Percentiles rank a stretch among this genome's conserved stretches.
phyloP scores from a whole-genome alignment of 1,140 invertebrate genomes.

The Diorhabda elongata region DNA sequence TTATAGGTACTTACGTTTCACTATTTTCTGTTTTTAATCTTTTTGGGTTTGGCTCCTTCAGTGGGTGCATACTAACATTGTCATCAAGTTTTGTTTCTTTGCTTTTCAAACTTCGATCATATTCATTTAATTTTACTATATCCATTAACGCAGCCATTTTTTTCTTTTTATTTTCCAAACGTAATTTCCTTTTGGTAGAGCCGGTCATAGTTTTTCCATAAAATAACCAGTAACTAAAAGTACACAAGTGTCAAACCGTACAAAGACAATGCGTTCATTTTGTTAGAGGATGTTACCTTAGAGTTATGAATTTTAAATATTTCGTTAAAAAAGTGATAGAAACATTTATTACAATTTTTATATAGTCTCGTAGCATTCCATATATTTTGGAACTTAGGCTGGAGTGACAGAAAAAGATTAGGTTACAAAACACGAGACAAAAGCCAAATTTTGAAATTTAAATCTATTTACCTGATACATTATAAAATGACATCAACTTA shows the following conservation, averaged over 20 bases:
- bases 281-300: constrained; percentile 5
- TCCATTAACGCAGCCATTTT: constrained; percentile 60
- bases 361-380: constrained; percentile 19
- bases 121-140: constrained; percentile 58
- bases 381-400: constrained; percentile 16
- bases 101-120: constrained; percentile 46
- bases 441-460: neutral
- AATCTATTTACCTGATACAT: constrained; percentile 16
- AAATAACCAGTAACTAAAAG: constrained; percentile 25
- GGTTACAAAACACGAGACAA: constrained; percentile 17
- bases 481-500: neutral
- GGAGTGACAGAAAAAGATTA: constrained; percentile 7
- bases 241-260: constrained; percentile 3
- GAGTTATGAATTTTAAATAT: constrained; percentile 18
- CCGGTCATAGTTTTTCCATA: constrained; percentile 44
- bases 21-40: constrained; percentile 34
- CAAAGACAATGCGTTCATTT: neutral
- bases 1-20: constrained; percentile 14
- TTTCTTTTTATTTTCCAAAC: constrained; percentile 60
- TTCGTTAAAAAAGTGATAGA: constrained; percentile 16
- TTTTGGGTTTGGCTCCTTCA: constrained; percentile 38
- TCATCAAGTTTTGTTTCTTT: constrained; percentile 24
- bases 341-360: constrained; percentile 22
- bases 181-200: constrained; percentile 44
- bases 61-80: constrained; percentile 12